Percentiles rank a stretch among this genome's conserved stretches.
Conservation (phyloP, 2,113 vertebrate species). For the Columbina picui region DNA sequence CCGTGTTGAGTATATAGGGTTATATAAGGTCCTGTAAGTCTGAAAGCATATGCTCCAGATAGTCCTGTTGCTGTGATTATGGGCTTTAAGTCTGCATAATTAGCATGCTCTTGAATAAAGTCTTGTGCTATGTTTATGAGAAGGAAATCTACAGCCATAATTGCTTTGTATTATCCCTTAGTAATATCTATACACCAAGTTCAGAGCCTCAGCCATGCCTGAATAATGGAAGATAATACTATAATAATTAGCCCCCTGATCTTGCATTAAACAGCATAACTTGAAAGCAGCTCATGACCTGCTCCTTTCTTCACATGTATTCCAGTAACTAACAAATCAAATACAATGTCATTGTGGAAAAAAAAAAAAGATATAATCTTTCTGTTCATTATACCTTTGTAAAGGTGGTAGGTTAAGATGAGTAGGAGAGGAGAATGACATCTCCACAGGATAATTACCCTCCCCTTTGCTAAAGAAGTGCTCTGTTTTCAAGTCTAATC, state of each 20-base stretch:
- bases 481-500: not conserved
- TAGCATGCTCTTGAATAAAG: not conserved
- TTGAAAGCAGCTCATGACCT: conserved; percentile 24
- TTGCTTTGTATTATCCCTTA: not conserved
- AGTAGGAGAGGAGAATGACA: not conserved
- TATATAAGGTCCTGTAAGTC: not conserved
- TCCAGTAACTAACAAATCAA: not conserved
- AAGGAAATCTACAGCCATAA: conserved; percentile 4
- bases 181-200: not conserved
- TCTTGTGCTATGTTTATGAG: conserved; percentile 14
- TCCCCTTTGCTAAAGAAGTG: not conserved
- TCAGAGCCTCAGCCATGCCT: not conserved
- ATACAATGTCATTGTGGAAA: not conserved
- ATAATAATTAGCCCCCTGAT: conserved; percentile 47
- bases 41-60: not conserved
- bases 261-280: conserved; percentile 33
- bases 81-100: conserved; percentile 29
- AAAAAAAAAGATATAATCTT: not conserved
- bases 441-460: not conserved
- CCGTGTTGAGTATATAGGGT: not conserved
- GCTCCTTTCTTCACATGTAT: not conserved
- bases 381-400: not conserved
- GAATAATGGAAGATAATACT: conserved; percentile 39
- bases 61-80: conserved; percentile 4
- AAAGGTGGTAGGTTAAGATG: not conserved